Evolutionary conservation across 23 tunicate genomes (phyloP), one percentile per base, ranked within the genome.

Genomic region (Halocynthia aurantium): DNA sequence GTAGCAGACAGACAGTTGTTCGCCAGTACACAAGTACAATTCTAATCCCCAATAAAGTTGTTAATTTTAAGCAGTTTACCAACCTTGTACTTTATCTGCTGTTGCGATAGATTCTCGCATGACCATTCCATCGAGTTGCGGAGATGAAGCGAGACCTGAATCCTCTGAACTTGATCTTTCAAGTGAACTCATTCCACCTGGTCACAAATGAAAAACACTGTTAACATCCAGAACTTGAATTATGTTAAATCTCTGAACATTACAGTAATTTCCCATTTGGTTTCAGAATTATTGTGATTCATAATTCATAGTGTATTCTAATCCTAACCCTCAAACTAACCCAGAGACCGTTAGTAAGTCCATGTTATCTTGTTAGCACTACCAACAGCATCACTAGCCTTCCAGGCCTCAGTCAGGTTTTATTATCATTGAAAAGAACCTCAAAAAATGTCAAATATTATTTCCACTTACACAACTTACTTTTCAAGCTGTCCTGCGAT

Each of bases 141-240:
- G 88, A 10, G 88, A 84, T 7, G 82, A 58, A 5, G 89, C 96
- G 57, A 84, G 50, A 22, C 96, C 96, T 9, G 89, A 84, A 53
- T 90, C 96, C 70, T 90, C 96, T 0, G 96, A 90, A 73, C 96
- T 90, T 21, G 96, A 90, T 18, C 96, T 80, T 76, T 90, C 96
- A 40, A 90, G 49, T 2, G 89, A 84, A 66, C 76, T 85, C 72
- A 76, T 51, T 2, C 61, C 22, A 80, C 90, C 90, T 85, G 78
- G 5, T 52, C 15, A 51, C 5, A 53, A 22, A 76, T 15, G 15
- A 20, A n/a, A 31, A 31, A 31, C 44, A 31, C 44, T 31, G 44
- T 31, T 31, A 31, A 31, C 44, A 31, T 1, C 44, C 44, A 31
- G 44, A 31, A n/a, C n/a, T n/a, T n/a, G n/a, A n/a, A n/a, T n/a